Conservation (phyloP, 2,113 vertebrate genomes). For the Epinephelus lanceolatus region DNA sequence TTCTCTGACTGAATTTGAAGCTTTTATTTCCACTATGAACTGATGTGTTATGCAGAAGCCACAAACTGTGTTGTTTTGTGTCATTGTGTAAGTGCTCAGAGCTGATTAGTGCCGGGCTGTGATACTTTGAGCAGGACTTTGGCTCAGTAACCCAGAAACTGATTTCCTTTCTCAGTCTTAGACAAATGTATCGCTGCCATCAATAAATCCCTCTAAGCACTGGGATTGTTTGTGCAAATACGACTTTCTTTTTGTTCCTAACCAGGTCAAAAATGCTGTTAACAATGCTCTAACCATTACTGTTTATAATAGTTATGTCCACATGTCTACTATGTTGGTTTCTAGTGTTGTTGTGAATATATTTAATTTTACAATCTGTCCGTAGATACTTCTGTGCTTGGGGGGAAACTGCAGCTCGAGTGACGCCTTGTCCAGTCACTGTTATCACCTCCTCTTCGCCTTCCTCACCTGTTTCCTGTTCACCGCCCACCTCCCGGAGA, state of each 20-base stretch:
- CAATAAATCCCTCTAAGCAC: conserved; percentile 15
- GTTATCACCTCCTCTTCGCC: conserved; percentile 86
- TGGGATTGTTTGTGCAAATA: conserved; percentile 4
- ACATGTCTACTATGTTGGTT: too few relatives aligned
- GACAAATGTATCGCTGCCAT: conserved; percentile 10
- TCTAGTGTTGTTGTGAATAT: not conserved
- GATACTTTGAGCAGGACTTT: conserved; percentile 29
- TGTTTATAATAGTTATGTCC: too few relatives aligned
- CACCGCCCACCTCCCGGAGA: conserved; percentile 85
- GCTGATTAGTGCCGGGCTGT: conserved; percentile 28
- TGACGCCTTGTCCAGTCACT: conserved; percentile 80
- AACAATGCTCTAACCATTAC: not conserved
- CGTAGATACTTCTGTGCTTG: conserved; percentile 84
- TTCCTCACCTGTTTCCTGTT: conserved; percentile 88
- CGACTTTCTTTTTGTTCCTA: not conserved
- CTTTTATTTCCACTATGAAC: not conserved
- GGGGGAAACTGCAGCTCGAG: conserved; percentile 74
- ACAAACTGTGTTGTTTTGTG: not conserved
- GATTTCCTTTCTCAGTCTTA: conserved; percentile 27
- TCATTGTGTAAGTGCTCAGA: conserved; percentile 21
- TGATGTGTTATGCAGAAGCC: not conserved
- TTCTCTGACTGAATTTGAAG: not conserved
- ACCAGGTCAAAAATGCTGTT: not conserved
- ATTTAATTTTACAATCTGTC: accelerated
- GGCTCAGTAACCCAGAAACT: conserved; percentile 28